Evolutionary conservation across 2,113 vertebrate genomes (phyloP).

Genomic region (Odontesthes bonariensis): DNA sequence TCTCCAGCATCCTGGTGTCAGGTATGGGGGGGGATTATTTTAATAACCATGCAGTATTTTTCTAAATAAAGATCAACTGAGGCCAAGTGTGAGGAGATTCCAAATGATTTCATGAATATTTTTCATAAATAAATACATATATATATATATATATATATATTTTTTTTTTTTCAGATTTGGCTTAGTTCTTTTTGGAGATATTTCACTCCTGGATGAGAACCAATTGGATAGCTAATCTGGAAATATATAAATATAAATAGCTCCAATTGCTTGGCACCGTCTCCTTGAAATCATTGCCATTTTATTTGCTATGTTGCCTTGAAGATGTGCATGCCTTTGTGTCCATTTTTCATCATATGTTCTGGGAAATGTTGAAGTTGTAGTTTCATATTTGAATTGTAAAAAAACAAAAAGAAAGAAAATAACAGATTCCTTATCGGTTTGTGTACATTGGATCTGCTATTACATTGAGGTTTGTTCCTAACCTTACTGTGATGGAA

Average conservation of each 20-base stretch:
- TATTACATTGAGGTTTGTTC: slow-evolving; percentile 44
- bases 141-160: too few relatives aligned
- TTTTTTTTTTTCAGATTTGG: slow-evolving; percentile 37
- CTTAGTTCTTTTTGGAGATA: slow-evolving; percentile 48
- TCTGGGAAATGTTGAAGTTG: slow-evolving; percentile 48
- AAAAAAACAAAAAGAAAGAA: slow-evolving; percentile 16
- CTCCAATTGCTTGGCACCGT: slow-evolving; percentile 51
- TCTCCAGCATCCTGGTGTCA: not conserved
- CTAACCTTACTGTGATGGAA: slow-evolving; percentile 4
- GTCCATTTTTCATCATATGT: slow-evolving; percentile 69
- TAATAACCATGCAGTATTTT: not conserved
- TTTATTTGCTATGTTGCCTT: slow-evolving; percentile 53
- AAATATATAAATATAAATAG: slow-evolving; percentile 66
- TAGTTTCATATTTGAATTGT: slow-evolving; percentile 41
- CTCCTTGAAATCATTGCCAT: slow-evolving; percentile 58
- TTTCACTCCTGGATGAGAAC: slow-evolving; percentile 52
- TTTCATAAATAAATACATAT: not conserved
- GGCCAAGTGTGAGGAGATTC: slow-evolving; percentile 52
- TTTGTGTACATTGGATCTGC: slow-evolving; percentile 38
- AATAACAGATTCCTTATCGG: slow-evolving; percentile 25
- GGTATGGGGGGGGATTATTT: not conserved
- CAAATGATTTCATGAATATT: slow-evolving; percentile 64
- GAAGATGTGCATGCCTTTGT: slow-evolving; percentile 62
- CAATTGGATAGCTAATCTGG: slow-evolving; percentile 49
- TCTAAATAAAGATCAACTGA: slow-evolving; percentile 8